Evolutionary conservation across 37 sponge, comb jelly and placozoan genomes (phyloP), one percentile per base, ranked within the genome.

Genomic region (Spongia lamella): DNA sequence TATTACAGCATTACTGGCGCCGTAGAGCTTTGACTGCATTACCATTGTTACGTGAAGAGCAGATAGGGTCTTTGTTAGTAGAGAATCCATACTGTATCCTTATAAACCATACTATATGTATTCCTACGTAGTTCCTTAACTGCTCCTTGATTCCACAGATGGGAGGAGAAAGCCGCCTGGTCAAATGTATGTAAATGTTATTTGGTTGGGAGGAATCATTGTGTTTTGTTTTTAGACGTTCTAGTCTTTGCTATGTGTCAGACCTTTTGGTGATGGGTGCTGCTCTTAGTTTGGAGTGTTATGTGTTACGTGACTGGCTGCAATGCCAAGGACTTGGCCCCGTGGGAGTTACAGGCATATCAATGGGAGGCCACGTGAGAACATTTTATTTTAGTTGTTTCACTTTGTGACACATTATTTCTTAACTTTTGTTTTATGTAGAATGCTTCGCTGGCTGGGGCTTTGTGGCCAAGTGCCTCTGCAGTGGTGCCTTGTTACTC

Each of bases 301-400:
- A 74, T 30, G 79, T 84, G 9, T 75, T 96, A 21, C 27, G 52
- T 0, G 38, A 72, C 66, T 92, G 93, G 93, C 63, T 89, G 54
- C 75, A 87, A 62, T 37, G 39, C 56, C 56, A 77, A 75, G 96
- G 93, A 16, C 79, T 83, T 20, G 89, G 84, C 3, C 84, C 90
- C 43, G 84, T 96, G 27, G 92, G 96, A 15, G 69, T 96, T 56
- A 89, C 90, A 16, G 96, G 96, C 0, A 47, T 92, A 1, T 96
- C 96, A 30, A 83, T 96, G 88, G 96, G 96, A 25, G 96, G 96
- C 50, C 96, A 96, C 72, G 94, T 93, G 50, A 80, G 87, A 78
- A 27, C 29, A 31, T 58, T 27, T 1, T 9, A 1, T 27, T 58
- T 33, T 35, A 29, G 4, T 25, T 57, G 26, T 70, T 61, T 22